Percentiles rank a stretch among this genome's conserved stretches.
These are phyloP conservation scores for Musca domestica DNA, from an alignment of 1,140 invertebrate genomes.

Conservation along the genomic window DNA sequence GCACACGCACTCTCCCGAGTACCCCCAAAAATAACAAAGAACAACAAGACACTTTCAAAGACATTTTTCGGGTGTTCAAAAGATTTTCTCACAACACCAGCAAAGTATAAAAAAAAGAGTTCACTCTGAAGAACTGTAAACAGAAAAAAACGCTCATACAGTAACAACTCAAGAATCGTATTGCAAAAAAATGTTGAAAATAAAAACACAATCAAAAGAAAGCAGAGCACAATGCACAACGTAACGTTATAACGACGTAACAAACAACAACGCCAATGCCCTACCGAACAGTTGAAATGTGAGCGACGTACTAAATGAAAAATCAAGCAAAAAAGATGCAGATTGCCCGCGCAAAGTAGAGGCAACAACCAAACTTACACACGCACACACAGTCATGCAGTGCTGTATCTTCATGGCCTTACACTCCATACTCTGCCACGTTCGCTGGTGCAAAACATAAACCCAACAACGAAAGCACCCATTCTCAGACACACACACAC, in stretches of 20 bases:
- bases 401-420: no score
- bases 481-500: no score
- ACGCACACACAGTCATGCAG: background rate
- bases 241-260: constrained; percentile 19
- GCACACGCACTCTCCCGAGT: no score
- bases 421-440: no score
- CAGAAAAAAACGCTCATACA: background rate
- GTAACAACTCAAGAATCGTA: background rate
- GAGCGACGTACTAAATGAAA: constrained; percentile 27
- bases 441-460: no score
- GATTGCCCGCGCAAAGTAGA: constrained; percentile 3
- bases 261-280: constrained; percentile 23
- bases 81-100: no score
- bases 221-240: constrained; percentile 7
- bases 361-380: background rate
- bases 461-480: no score
- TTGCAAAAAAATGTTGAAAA: background rate
- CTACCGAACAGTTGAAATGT: constrained; percentile 31
- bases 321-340: constrained; percentile 21
- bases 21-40: no score
- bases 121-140: no score
- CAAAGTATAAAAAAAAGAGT: no score
- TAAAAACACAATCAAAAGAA: constrained; percentile 11
- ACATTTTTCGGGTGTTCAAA: no score
- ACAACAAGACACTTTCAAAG: no score